A percentile compares a stretch with the other conserved stretches of the same genome.
Conservation (phyloP, 2,113 vertebrate species). For the Arvicanthis niloticus region DNA sequence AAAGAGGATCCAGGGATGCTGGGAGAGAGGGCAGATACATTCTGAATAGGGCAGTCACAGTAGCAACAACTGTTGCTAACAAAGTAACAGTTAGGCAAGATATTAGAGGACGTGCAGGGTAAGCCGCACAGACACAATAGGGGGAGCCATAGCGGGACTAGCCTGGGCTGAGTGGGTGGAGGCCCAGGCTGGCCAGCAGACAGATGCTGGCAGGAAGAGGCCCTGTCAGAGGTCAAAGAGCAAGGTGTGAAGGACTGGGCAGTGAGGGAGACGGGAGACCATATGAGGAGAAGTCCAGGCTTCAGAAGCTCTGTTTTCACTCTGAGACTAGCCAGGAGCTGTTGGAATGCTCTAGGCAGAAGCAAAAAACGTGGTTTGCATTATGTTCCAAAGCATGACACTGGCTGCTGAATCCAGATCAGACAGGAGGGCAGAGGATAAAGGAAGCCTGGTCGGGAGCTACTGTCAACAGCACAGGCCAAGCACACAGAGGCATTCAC, state of each 20-base stretch:
- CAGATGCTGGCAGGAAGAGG: background rate
- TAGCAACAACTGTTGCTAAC: too few relatives aligned
- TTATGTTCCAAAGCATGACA: background rate
- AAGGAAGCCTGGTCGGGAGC: background rate
- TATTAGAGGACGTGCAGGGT: background rate
- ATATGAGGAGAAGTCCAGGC: background rate
- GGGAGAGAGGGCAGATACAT: background rate
- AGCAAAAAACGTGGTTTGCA: background rate
- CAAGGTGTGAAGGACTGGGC: fast-evolving
- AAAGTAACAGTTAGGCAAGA: background rate
- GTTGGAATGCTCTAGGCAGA: background rate
- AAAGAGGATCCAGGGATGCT: too few relatives aligned
- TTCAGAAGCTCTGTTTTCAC: background rate
- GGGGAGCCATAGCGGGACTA: background rate
- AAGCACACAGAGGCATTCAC: background rate
- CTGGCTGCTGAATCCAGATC: background rate
- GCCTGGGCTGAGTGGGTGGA: background rate
- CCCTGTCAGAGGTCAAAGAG: background rate
- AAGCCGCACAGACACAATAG: fast-evolving
- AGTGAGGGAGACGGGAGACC: background rate
- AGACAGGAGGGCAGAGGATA: background rate
- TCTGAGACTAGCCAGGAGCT: background rate
- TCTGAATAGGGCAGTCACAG: background rate
- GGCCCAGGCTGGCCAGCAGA: background rate
- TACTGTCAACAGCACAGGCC: background rate